Evolutionary conservation across 2,797 vertebrate genomes (phyloP), one percentile per base, ranked within the genome.

Genomic region (Gymnodraco acuticeps): DNA sequence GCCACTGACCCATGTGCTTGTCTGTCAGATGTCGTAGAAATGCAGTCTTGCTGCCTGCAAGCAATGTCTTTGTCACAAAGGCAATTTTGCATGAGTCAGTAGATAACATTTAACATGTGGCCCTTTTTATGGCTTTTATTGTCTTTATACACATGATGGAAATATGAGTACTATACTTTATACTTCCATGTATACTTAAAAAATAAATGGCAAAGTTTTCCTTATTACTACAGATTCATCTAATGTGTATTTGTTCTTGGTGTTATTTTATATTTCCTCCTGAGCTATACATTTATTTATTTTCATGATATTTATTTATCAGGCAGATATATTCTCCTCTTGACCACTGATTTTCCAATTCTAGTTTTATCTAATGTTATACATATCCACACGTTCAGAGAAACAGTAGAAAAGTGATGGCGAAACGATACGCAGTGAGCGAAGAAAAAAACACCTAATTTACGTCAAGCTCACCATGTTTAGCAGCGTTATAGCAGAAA

Each of bases 1-100:
- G n/a, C n/a, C n/a, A n/a, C n/a, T n/a, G n/a, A n/a, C 15, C 6
- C 5, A 64, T 41, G 23, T 38, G 64, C 60, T n/a, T 66, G 41
- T 71, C 60, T 74, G 47, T 80, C 55, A 42, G 56, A 78, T 59
- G 65, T 74, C 68, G 58, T 11, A 62, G 31, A 19, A n/a, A 63
- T n/a, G n/a, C 8, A 43, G 55, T 70, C 46, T 79, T 45, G 55
- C 20, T 53, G 65, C 27, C 77, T 64, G 77, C 17, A 45, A 52
- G 13, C 23, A 43, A 66, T 33, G 41, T 55, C 60, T 72, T 47
- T 63, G 56, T 65, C 61, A 79, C 58, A 73, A 31, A 69, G 68
- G 47, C 38, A 52, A 0, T 56, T 73, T 48, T 81, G 38, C 68
- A 71, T 81, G 52, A 78, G 72, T 70, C 54, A 61, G 13, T 10